Base-by-base conservation (phyloP, 2,113 vertebrate species). In the Pao palembangensis region DNA sequence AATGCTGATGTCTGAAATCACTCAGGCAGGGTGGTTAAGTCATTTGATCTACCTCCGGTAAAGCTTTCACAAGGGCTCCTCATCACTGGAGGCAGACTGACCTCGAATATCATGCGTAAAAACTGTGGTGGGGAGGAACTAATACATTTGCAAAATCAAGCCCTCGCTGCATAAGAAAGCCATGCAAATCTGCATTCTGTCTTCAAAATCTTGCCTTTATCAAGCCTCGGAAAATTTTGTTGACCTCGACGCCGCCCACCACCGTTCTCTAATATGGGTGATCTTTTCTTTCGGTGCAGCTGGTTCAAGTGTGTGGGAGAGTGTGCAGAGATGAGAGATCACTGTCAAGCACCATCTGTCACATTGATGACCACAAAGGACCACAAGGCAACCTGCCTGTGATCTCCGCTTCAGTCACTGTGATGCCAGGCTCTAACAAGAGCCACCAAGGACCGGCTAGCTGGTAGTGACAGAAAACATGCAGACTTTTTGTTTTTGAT, bases 121-220 rank as follows among this genome's bases (percentile, higher is more conserved):
- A 77, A 49, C 69, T 19, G 18, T 60, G 61, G 69, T 58, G 51
- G 58, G 63, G 71, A 71, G 62, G 56, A 53, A 25, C 69, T 23
- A 52, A 52, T 20, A 65, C 60, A 67, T 65, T 63, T 79, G 51
- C 67, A 64, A 83, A 81, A 72, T 60, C 58, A 55, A 48, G 74
- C 67, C 53, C 75, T 67, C 25, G 25, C 66, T 68, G 69, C 78
- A 81, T 87, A 83, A 87, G 87, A 75, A 81, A 79, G 79, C 80
- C 86, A 87, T 88, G 84, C 85, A 88, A 87, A 86, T 85, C 82
- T 74, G 71, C 44, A 63, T 77, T 82, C 65, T 84, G 88, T 83
- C 87, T 81, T 89, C 85, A 85, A 87, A 85, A 81, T 76, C 76
- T 76, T 80, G 55, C 87, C 71, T 85, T 83, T 81, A 88, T 77